Conservation (phyloP, 2,888 invertebrate genomes). For the Cynaeus angustus region DNA sequence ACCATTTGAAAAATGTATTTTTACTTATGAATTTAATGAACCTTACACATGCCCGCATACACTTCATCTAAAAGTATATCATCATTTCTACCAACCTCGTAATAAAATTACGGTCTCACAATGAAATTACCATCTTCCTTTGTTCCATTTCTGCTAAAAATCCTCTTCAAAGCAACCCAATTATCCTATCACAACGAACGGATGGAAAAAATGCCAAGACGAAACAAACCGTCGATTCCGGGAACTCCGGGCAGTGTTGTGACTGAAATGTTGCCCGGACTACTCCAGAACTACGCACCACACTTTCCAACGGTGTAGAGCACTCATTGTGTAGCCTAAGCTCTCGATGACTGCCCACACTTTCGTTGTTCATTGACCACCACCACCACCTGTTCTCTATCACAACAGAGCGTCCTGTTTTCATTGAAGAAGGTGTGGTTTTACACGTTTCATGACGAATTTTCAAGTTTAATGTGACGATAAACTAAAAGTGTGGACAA, state of each 20-base stretch:
- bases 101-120: too few species aligned
- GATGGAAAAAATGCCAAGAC: too few species aligned
- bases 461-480: neutral
- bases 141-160: too few species aligned
- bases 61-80: too few species aligned
- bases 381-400: conserved; percentile 30
- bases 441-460: conserved; percentile 2
- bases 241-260: conserved; percentile 1
- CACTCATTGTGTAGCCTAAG: neutral
- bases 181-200: too few species aligned
- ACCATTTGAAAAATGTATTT: too few species aligned
- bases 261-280: conserved; percentile 14
- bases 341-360: conserved; percentile 1
- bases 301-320: neutral
- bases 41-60: too few species aligned
- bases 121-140: too few species aligned
- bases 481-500: neutral
- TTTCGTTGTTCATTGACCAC: conserved; percentile 20
- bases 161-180: too few species aligned
- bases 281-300: conserved; percentile 15
- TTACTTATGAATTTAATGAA: too few species aligned
- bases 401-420: conserved; percentile 10
- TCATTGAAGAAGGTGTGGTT: conserved; percentile 35
- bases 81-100: too few species aligned
- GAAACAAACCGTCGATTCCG: neutral